These are phyloP conservation scores for Tetrao urogallus DNA, from an alignment of 2,113 vertebrate genomes.

Conservation along the genomic window DNA sequence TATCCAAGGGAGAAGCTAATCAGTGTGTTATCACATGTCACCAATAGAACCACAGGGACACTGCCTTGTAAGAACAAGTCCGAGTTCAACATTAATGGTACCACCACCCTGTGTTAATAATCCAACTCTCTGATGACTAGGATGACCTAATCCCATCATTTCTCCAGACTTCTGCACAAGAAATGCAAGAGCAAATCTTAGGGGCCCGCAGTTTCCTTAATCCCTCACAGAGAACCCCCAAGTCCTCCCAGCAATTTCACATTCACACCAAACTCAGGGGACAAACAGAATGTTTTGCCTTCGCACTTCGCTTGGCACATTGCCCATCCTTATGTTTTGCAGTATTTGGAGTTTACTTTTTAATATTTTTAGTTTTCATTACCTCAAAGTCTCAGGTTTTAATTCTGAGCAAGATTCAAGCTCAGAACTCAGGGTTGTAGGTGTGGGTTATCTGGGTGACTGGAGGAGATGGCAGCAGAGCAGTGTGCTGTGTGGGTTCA, in stretches of 20 bases:
- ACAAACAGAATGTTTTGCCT: background rate
- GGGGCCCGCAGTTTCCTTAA: background rate
- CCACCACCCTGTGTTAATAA: constrained; percentile 41
- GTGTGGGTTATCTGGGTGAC: rapidly evolving
- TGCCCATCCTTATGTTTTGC: background rate
- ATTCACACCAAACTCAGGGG: background rate
- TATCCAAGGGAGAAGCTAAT: background rate
- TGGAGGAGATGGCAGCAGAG: background rate
- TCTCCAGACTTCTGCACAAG: background rate
- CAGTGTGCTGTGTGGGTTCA: rapidly evolving
- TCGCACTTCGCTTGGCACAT: background rate
- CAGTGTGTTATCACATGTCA: background rate
- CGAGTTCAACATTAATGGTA: constrained; percentile 52
- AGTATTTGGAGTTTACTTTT: background rate
- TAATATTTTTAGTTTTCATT: background rate
- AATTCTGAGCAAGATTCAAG: background rate
- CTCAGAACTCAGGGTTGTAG: background rate
- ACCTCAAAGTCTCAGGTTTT: background rate
- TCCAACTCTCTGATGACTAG: constrained; percentile 24
- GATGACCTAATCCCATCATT: background rate
- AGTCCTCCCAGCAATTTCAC: background rate
- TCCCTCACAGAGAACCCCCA: background rate
- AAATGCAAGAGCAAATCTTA: background rate
- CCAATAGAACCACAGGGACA: background rate
- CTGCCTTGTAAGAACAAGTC: constrained; percentile 43